Conservation (phyloP, 2,113 vertebrate genomes). For the Cyanoliseus patagonus region DNA sequence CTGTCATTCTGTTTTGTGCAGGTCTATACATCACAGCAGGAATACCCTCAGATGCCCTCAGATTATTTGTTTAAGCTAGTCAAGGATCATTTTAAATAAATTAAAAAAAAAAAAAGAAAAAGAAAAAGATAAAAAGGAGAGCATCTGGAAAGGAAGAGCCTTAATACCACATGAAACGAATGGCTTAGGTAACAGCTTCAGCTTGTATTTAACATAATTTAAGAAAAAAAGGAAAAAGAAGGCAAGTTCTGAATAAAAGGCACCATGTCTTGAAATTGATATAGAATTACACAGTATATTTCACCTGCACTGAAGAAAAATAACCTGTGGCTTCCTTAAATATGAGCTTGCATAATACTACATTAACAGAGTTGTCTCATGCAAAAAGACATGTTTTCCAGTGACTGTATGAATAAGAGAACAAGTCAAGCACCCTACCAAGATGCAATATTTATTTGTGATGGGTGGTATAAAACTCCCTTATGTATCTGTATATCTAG, state of each 20-base stretch:
- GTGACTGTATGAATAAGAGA: not conserved
- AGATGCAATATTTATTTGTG: not conserved
- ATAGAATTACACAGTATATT: not conserved
- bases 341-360: not conserved
- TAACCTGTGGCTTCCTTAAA: not conserved
- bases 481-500: not conserved
- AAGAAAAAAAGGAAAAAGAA: not conserved
- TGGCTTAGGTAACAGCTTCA: not conserved
- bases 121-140: not conserved
- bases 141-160: not conserved
- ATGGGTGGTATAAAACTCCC: not conserved
- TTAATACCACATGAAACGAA: not conserved
- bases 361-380: not conserved
- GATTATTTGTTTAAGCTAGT: not conserved
- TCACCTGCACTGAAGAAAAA: slow-evolving; percentile 7
- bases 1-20: not conserved
- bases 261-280: not conserved
- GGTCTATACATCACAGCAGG: not conserved
- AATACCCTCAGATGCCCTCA: not conserved
- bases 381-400: not conserved
- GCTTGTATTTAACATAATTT: not conserved
- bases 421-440: not conserved
- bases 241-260: not conserved
- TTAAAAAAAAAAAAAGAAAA: not conserved
- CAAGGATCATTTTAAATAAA: not conserved